phyloP scores from a whole-genome alignment of 2,797 vertebrate genomes.

The Enteromius afrohamiltoni region DNA sequence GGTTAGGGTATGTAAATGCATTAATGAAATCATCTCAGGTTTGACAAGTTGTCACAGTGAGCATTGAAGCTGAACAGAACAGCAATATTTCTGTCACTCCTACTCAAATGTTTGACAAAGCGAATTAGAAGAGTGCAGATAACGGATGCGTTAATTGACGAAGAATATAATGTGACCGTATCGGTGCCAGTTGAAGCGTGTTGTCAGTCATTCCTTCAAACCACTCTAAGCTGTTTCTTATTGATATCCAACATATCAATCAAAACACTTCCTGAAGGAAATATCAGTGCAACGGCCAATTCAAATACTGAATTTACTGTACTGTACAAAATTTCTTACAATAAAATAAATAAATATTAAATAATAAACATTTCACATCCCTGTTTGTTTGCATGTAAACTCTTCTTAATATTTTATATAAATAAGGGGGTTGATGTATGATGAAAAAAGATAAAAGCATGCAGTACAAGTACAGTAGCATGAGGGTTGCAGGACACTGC shows the following conservation, averaged over 20 bases:
- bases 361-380: not conserved
- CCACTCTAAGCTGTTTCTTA: not conserved
- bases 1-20: slow-evolving; percentile 7
- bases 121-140: slow-evolving; percentile 3
- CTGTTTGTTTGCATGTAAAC: not conserved
- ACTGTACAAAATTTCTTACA: not conserved
- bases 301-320: not conserved
- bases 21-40: slow-evolving; percentile 29
- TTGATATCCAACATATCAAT: slow-evolving; percentile 25
- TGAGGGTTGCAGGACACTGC: slow-evolving; percentile 54
- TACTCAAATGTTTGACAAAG: slow-evolving; percentile 35
- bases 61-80: slow-evolving; percentile 18
- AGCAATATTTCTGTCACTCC: slow-evolving; percentile 38
- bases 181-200: not conserved
- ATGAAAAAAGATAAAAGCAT: slow-evolving; percentile 4
- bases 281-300: not conserved
- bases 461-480: not conserved
- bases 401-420: not conserved
- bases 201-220: slow-evolving; percentile 13
- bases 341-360: not conserved
- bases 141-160: slow-evolving; percentile 22
- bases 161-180: slow-evolving; percentile 39
- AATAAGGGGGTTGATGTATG: not conserved
- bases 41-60: slow-evolving; percentile 24
- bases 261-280: slow-evolving; percentile 29